Base-by-base conservation (phyloP, 2,888 invertebrate species). In the Pollenia labialis region DNA sequence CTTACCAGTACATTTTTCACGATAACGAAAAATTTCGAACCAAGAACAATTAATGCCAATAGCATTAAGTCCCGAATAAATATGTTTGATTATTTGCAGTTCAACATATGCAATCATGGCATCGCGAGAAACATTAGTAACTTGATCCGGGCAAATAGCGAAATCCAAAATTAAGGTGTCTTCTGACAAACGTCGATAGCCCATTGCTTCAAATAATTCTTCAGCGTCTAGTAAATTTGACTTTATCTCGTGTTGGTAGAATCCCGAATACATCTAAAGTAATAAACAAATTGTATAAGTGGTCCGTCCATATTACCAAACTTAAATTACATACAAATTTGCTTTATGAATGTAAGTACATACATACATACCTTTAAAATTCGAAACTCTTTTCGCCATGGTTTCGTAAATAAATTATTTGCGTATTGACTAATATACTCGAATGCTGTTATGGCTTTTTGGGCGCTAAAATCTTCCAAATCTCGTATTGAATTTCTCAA, bases 381-480 rank as follows among this genome's bases (percentile, higher is more conserved):
- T 89, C 95, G 95, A 92, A 97, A 98, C 92, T 98, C 98, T 92
- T 96, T 96, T 89, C 98, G 94, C 98, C 98, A 98, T 6, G 98
- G 97, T 92, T 98, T 97, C 14, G 96, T 95, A 75, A 97, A 94
- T 85, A 98, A 94, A 93, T 98, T 98, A 81, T 96, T 96, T 2
- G 98, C 98, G 92, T 98, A 98, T 88, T 96, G 94, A 85, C 97
- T 97, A 88, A 98, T 94, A 48, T 97, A 96, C 90, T 97, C 96
- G 95, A 97, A 98, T 14, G 97, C 98, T 66, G 96, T 94, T 44
- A 96, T 96, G 16, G 97, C 97, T 89, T 96, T 95, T 90, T 96
- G 96, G 23, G 96, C 97, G 91, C 96, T 97, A 92, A 97, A 98
- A 90, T 96, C 96, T 8, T 95, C 93, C 90, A 96, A 94, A 74